These are phyloP conservation scores for Lethrus apterus DNA, from an alignment of 1,140 invertebrate genomes.

Conservation along the genomic window DNA sequence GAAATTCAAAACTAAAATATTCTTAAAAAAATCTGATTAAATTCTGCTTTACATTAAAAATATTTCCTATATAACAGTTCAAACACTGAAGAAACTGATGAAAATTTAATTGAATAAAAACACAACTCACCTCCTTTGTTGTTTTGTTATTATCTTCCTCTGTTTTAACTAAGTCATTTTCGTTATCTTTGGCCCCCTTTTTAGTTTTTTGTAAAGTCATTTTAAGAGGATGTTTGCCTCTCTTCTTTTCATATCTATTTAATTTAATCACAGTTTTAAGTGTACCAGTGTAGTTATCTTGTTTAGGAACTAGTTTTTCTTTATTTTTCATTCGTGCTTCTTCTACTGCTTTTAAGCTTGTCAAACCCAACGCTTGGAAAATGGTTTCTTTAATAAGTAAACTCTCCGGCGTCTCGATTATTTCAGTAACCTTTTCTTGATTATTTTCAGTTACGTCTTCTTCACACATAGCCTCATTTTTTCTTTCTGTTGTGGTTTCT, in stretches of 20 bases:
- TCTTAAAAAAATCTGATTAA: too few relatives aligned
- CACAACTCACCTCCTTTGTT: conserved; percentile 60
- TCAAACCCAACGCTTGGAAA: conserved; percentile 53
- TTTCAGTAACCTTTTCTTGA: conserved; percentile 32
- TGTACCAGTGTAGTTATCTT: conserved; percentile 59
- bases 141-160: conserved; percentile 65
- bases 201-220: conserved; percentile 71
- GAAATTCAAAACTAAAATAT: neutral
- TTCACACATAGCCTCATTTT: neutral
- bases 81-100: too few relatives aligned
- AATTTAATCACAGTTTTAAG: conserved; percentile 72
- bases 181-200: conserved; percentile 42
- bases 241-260: conserved; percentile 52
- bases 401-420: conserved; percentile 49
- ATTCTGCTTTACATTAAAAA: too few relatives aligned
- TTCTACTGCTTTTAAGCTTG: conserved; percentile 55
- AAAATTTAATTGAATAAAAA: neutral
- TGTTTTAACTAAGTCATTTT: conserved; percentile 45
- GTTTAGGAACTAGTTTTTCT: conserved; percentile 46
- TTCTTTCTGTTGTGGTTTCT: conserved; percentile 10
- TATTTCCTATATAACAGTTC: too few relatives aligned
- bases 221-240: conserved; percentile 61
- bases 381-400: conserved; percentile 55
- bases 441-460: conserved; percentile 36
- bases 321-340: conserved; percentile 47